Base-by-base conservation (phyloP, 2,113 vertebrate genomes). In the Xiphophorus couchianus region DNA sequence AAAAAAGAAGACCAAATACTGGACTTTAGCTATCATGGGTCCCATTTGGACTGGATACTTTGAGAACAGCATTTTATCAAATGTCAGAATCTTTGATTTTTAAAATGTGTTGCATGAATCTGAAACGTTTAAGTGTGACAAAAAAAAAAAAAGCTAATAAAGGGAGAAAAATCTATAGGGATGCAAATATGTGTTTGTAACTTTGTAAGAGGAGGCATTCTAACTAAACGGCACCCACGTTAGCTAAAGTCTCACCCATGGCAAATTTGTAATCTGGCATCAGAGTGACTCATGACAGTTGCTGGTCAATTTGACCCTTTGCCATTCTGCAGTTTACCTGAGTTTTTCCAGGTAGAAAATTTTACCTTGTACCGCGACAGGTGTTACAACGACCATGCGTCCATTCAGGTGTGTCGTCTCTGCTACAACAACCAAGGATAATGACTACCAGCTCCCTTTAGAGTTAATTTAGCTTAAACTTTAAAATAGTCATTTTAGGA, bases 1-100 rank as follows among this genome's bases (percentile, higher is more conserved):
- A 19, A 19, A 48, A 48, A 48, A 19, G 19, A 19, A 0, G 15
- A 48, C 17, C 14, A 17, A 15, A 17, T 1, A 72, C 62, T 71
- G 69, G 29, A 54, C 62, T 80, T 61, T 48, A 31, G 35, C 71
- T 62, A 10, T n/a, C 19, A 48, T 19, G 9, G 37, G 69, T 82
- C 83, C 64, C 62, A 80, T 79, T 66, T 66, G 69, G 33, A 22
- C 62, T 66, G 74, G 73, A 81, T 62, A 9, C 25, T 58, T 58
- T 58, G 22, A 58, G 8, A 58, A 11, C 51, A 22, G 51, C 1
- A 58, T 58, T 58, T 25, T 22, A 2, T 44, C 44, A 48, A 48
- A 48, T 48, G 4, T 48, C 44, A 48, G 44, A 15, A 25, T 54
- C 4, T n/a, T 54, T 51, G 17, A 51, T 51, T 19, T 35, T 19